These are phyloP conservation scores for Semibalanus balanoides DNA, from an alignment of 1,140 invertebrate genomes.

Conservation along the genomic window DNA sequence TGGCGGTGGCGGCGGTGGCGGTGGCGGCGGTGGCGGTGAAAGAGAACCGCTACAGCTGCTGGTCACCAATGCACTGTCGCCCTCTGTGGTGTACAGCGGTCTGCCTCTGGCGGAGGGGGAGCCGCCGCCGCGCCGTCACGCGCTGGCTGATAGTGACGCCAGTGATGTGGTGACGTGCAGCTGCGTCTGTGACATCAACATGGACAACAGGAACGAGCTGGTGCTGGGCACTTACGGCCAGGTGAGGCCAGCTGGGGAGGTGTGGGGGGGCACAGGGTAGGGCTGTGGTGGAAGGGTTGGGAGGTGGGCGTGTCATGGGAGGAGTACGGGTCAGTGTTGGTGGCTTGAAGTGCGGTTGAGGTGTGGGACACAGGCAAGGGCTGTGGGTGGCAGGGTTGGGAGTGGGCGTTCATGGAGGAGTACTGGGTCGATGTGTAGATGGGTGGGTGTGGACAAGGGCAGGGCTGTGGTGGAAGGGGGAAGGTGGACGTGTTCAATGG, in stretches of 20 bases:
- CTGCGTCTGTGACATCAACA: slow-evolving; percentile 50
- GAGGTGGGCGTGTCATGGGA: too few species aligned
- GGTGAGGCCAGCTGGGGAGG: slow-evolving; percentile 22
- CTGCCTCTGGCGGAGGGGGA: neutral
- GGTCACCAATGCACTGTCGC: neutral
- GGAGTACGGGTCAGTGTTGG: too few species aligned
- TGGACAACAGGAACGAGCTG: slow-evolving; percentile 55
- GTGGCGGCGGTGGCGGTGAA: neutral
- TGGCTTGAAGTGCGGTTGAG: too few species aligned
- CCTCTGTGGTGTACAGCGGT: neutral
- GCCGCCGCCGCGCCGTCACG: slow-evolving; percentile 23
- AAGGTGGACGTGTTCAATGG: too few species aligned
- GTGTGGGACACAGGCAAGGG: too few species aligned
- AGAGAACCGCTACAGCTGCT: neutral
- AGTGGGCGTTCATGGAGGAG: too few species aligned
- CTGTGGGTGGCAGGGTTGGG: too few species aligned
- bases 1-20: neutral
- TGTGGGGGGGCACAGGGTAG: too few species aligned
- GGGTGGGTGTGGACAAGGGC: too few species aligned
- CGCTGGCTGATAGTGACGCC: slow-evolving; percentile 38
- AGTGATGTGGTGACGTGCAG: slow-evolving; percentile 43
- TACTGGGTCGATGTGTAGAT: too few species aligned
- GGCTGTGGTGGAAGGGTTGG: too few species aligned
- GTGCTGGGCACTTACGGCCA: slow-evolving; percentile 52
- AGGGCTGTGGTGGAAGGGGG: too few species aligned